Base-by-base conservation (phyloP, 1,140 invertebrate species). In the Dufourea novaeangliae region DNA sequence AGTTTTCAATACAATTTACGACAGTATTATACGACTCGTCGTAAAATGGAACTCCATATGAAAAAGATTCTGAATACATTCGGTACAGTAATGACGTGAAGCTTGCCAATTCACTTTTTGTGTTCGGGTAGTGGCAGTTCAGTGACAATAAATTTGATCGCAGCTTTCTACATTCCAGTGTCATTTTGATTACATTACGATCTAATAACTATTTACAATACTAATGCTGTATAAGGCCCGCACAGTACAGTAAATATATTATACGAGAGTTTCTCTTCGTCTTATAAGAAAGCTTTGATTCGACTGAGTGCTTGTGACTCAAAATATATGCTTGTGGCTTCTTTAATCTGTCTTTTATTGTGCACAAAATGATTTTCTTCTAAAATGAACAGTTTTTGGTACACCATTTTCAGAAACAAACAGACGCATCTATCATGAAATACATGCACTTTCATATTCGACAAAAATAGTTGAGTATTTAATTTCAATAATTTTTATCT, bases 401-500 rank as follows among this genome's bases (percentile, higher is more conserved):
- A 34, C 17, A 27, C 34, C 12, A 17, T 37, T 41, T 22, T 32
- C 17, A 50, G 1, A 0, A 68, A 25, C 37, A 37, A 50, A 54
- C 3, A 8, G 2, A 25, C 25, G 20, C 50, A n/a, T 34, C 29
- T 44, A 14, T 46, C 12, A 34, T 14, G 12, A 34, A 34, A 66
- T 34, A 20, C 22, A 29, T 46, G 41, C 25, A 22, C n/a, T 22
- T 39, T 27, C n/a, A 27, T 44, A 46, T 17, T 46, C 25, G 5
- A 32, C 8, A 64, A 50, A 25, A 5, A 25, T 29, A 57, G 29
- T 57, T 39, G 8, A 57, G 14, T 34, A 46, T 44, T 61, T 11
- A 57, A 44, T 20, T 29, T 25, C 25, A 70, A n/a, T 54, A 68
- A 67, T 54, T 69, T 78, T 37, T 68, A 79, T 68, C 29, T 73